Evolutionary conservation across 2,797 vertebrate genomes (phyloP).

Genomic region (Nannoperca obscura): DNA sequence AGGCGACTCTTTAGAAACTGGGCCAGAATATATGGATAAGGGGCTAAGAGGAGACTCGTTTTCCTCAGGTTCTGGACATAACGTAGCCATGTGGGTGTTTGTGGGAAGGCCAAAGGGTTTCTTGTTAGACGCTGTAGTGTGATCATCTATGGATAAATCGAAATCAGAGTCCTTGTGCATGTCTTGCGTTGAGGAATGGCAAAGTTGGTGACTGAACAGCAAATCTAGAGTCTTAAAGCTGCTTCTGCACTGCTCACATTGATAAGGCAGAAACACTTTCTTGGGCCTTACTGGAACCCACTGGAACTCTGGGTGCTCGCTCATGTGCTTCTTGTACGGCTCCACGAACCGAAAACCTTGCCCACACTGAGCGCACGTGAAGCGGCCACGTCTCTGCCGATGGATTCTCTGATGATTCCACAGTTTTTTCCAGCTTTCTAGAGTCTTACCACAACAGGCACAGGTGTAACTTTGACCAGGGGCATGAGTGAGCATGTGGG

Average conservation of each 20-base stretch:
- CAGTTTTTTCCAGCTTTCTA: conserved; percentile 83
- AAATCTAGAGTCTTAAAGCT: conserved; percentile 82
- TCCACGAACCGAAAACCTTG: conserved; percentile 83
- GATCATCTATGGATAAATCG: conserved; percentile 53
- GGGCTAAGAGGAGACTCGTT: neutral
- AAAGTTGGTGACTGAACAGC: conserved; percentile 84
- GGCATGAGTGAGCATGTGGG: conserved; percentile 87
- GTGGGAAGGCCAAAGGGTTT: conserved; percentile 8
- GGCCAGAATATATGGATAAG: conserved; percentile 20
- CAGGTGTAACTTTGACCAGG: conserved; percentile 80
- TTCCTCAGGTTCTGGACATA: conserved; percentile 11
- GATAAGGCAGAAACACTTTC: conserved; percentile 79
- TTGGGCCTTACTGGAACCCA: conserved; percentile 73
- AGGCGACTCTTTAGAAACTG: conserved; percentile 7
- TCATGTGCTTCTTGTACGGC: conserved; percentile 83
- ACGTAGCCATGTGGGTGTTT: neutral
- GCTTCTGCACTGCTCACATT: conserved; percentile 82
- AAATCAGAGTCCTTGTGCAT: conserved; percentile 46
- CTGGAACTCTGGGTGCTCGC: conserved; percentile 79
- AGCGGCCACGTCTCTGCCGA: conserved; percentile 81
- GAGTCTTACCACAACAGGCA: conserved; percentile 79
- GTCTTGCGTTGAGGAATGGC: conserved; percentile 74
- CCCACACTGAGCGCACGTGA: conserved; percentile 82
- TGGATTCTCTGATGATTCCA: conserved; percentile 87
- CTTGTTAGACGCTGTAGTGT: neutral